phyloP scores from a whole-genome alignment of 2,797 vertebrate species.

The Onychomys leucogaster region DNA sequence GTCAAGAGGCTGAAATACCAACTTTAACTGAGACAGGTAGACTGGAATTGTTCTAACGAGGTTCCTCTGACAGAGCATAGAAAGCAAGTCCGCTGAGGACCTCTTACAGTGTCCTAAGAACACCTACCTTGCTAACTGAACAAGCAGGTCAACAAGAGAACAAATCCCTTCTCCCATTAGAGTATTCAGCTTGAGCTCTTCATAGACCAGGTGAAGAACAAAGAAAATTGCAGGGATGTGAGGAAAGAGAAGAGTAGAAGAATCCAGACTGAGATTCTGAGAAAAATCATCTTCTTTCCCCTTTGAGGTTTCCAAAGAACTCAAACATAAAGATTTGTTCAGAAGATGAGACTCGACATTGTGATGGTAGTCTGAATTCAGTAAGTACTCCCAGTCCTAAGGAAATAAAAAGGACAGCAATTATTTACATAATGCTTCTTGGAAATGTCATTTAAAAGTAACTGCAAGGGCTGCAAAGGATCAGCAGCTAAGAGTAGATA shows the following conservation, averaged over 20 bases:
- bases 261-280: conserved; percentile 91
- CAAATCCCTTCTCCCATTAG: conserved; percentile 94
- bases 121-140: conserved; percentile 95
- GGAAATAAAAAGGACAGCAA: conserved; percentile 58
- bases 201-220: conserved; percentile 96
- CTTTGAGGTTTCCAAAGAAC: conserved; percentile 80
- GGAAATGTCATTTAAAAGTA: conserved; percentile 39
- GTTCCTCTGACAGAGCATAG: not conserved
- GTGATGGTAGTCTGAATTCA: conserved; percentile 94
- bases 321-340: conserved; percentile 88
- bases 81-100: not conserved
- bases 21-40: not conserved
- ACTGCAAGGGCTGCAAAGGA: not conserved
- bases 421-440: not conserved
- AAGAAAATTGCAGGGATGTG: conserved; percentile 97
- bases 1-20: conserved; percentile 30
- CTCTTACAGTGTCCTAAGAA: not conserved
- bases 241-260: conserved; percentile 94
- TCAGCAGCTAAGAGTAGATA: not conserved
- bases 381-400: conserved; percentile 97
- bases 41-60: conserved; percentile 13
- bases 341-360: conserved; percentile 91
- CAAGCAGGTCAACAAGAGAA: conserved; percentile 93
- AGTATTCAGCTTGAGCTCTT: conserved; percentile 97
- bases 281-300: conserved; percentile 85